phyloP scores from a whole-genome alignment of 2,888 invertebrate species.

The Eilema caniola region DNA sequence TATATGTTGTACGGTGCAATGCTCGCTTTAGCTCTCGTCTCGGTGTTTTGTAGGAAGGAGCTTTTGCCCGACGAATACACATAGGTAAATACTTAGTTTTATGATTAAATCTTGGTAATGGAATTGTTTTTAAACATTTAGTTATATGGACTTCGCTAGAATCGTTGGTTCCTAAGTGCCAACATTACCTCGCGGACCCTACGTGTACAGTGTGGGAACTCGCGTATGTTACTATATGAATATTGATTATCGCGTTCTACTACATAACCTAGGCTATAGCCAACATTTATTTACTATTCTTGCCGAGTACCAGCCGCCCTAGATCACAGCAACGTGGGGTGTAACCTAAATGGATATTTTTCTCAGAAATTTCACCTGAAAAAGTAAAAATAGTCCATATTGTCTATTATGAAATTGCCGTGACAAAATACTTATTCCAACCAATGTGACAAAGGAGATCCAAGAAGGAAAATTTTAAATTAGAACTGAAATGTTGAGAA shows the following conservation, averaged over 20 bases:
- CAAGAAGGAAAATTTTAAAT: slow-evolving; percentile 1
- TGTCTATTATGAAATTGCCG: neutral
- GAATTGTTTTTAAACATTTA: slow-evolving; percentile 12
- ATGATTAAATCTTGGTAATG: slow-evolving; percentile 47
- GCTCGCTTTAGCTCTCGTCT: slow-evolving; percentile 54
- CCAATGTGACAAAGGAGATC: neutral
- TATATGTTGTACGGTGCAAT: slow-evolving; percentile 57
- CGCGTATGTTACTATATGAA: slow-evolving; percentile 10
- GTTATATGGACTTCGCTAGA: neutral
- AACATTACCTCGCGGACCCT: neutral
- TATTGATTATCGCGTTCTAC: slow-evolving; percentile 17
- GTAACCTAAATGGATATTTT: slow-evolving; percentile 48
- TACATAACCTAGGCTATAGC: slow-evolving; percentile 26
- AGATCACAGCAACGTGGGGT: slow-evolving; percentile 31
- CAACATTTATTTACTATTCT: slow-evolving; percentile 33
- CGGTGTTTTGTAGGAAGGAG: slow-evolving; percentile 59
- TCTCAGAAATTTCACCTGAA: slow-evolving; percentile 31
- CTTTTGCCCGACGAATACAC: slow-evolving; percentile 48
- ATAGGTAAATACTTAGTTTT: slow-evolving; percentile 45
- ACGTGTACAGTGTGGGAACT: slow-evolving; percentile 1
- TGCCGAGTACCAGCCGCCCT: slow-evolving; percentile 28
- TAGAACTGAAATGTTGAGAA: slow-evolving; percentile 9
- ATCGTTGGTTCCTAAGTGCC: neutral
- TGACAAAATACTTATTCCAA: neutral
- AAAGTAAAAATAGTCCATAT: slow-evolving; percentile 6